Evolutionary conservation across 2,888 invertebrate species (phyloP).

Genomic region (Tenthredo amoena): DNA sequence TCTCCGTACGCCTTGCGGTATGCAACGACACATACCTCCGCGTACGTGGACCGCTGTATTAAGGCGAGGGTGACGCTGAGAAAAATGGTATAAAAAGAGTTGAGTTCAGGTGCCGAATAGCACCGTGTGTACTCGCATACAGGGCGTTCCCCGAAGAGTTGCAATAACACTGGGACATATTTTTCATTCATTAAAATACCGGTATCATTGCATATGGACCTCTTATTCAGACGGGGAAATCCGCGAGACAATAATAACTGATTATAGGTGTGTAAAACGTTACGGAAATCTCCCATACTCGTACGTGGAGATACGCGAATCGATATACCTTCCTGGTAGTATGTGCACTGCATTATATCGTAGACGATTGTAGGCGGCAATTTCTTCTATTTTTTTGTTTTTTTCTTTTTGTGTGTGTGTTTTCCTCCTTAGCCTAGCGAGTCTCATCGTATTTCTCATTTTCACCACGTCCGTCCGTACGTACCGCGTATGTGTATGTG

Average conservation of each 20-base stretch:
- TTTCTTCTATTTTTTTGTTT: neutral
- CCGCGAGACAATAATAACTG: neutral
- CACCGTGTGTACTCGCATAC: neutral
- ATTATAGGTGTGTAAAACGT: neutral
- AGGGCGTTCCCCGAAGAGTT: neutral
- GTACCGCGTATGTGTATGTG: neutral
- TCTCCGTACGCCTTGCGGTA: slow-evolving; percentile 10
- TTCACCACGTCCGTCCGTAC: neutral
- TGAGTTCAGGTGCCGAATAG: neutral
- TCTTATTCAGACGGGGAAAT: neutral
- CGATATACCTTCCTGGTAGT: neutral
- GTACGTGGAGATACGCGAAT: neutral
- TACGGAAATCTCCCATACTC: neutral
- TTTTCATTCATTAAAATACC: neutral
- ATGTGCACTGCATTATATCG: neutral
- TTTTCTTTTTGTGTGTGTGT: neutral
- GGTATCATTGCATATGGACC: neutral
- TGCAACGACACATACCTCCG: slow-evolving; percentile 3
- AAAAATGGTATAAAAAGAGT: neutral
- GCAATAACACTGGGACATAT: neutral
- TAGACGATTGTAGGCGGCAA: neutral
- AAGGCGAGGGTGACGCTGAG: neutral
- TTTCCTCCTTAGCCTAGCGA: neutral
- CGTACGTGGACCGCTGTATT: neutral
- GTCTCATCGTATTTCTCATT: neutral